phyloP scores from a whole-genome alignment of 53 echinoderm and acorn worm genomes.

The Temnopleurus reevesii region DNA sequence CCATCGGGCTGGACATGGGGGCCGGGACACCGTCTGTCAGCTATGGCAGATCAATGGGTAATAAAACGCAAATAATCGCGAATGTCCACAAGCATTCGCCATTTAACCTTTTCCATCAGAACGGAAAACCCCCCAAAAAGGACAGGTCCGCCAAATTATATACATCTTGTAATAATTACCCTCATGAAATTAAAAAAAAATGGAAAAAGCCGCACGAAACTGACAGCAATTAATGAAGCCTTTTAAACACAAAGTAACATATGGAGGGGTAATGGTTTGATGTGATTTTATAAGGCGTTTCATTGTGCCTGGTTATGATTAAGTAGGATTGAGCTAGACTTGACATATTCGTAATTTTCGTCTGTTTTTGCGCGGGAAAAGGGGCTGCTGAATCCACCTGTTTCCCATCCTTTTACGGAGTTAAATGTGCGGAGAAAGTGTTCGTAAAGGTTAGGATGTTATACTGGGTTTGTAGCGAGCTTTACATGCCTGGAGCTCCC shows the following conservation, averaged over 20 bases:
- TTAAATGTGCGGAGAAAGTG: not conserved
- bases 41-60: not conserved
- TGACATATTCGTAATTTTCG: not conserved
- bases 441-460: not conserved
- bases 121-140: not conserved
- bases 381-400: not conserved
- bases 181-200: not conserved
- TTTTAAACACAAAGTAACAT: not conserved
- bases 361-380: not conserved
- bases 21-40: not conserved
- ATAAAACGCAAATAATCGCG: conserved; percentile 14
- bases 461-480: not conserved
- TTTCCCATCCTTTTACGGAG: not conserved
- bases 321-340: not conserved
- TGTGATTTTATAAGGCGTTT: not conserved
- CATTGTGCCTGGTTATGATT: not conserved
- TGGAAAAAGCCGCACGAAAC: not conserved
- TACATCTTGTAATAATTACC: not conserved
- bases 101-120: not conserved
- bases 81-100: not conserved
- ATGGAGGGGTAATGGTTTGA: not conserved
- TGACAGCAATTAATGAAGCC: not conserved
- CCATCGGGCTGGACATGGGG: not conserved
- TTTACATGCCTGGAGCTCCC: not conserved
- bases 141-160: not conserved